Evolutionary conservation across 2,113 vertebrate species (phyloP), one percentile per base, ranked within the genome.

Genomic region (Ardeotis arabs): DNA sequence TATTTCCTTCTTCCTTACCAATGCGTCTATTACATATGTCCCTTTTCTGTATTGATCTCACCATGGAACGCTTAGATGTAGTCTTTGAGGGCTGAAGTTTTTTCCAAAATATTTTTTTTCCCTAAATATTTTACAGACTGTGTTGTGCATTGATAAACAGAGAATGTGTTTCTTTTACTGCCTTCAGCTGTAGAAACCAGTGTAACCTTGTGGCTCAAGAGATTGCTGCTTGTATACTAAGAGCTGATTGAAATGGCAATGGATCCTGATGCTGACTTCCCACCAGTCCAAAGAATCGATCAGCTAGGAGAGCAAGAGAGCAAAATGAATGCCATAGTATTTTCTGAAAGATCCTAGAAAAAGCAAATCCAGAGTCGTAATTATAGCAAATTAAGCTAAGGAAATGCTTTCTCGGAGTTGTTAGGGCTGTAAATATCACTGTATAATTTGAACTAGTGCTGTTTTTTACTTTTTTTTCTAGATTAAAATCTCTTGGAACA

Each of bases 401-500:
- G 37, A 95, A 35, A 1, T 14, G 2, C 13, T 91, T 67, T 13
- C 23, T 70, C 1, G 3, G 44, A 55, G 9, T 35, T 70, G 29
- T 50, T 68, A 45, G 31, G 14, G 17, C 59, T 74, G 14, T 50
- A 66, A 80, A 72, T 74, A 53, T 47, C 49, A 64, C 31, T 58
- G 29, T 73, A 31, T 85, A 75, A 72, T 84, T 78, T 83, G 78
- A 95, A 68, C 49, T 18, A n/a, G n/a, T 87, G 12, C 12, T 63
- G 4, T n/a, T 60, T 84, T 84, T 29, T 56, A 21, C 79, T n/a
- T n/a, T 45, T 95, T 80, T 80, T 95, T 50, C 78, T 96, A 99
- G 99, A 98, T 99, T 75, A 98, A 98, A 63, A 94, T 99, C 31
- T 98, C 93, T 70, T 99, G 99, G 99, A 99, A 95, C 94, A 96